These are phyloP conservation scores for Drosophila affinis DNA, from an alignment of 2,888 invertebrate genomes.

Conservation along the genomic window DNA sequence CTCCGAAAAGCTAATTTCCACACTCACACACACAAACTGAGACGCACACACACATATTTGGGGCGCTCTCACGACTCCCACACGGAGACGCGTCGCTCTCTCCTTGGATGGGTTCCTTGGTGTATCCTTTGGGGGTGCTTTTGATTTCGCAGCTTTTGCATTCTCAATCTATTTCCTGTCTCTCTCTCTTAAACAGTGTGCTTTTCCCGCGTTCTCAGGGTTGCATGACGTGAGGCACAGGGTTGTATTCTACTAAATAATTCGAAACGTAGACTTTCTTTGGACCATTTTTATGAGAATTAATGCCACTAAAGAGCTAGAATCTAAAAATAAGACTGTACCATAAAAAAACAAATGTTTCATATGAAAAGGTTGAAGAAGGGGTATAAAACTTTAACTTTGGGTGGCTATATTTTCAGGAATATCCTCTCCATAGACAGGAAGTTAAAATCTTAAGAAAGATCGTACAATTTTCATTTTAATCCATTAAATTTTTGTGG, in stretches of 20 bases:
- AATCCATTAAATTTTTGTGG: no score
- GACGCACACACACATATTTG: slow-evolving; percentile 1
- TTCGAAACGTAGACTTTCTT: no score
- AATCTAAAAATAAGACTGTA: no score
- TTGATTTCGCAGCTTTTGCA: not conserved
- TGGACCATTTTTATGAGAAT: no score
- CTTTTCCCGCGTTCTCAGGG: not conserved
- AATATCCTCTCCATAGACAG: no score
- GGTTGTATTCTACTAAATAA: not conserved
- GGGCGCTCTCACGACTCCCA: slow-evolving; percentile 15
- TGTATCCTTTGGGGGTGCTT: not conserved
- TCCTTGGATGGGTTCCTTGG: not conserved
- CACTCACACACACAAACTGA: slow-evolving; percentile 6
- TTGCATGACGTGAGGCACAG: not conserved
- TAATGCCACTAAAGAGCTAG: no score
- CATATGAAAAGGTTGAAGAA: no score
- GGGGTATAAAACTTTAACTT: no score
- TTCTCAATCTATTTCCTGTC: not conserved
- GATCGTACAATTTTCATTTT: no score
- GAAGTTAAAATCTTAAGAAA: no score
- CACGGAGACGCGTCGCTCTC: not conserved
- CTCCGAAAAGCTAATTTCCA: slow-evolving; percentile 52
- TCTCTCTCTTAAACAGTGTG: not conserved
- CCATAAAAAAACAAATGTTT: no score
- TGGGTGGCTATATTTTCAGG: no score